Percentiles rank a stretch among this genome's conserved stretches.
Conservation (phyloP, 2,113 vertebrate species). For the Vulpes lagopus region DNA sequence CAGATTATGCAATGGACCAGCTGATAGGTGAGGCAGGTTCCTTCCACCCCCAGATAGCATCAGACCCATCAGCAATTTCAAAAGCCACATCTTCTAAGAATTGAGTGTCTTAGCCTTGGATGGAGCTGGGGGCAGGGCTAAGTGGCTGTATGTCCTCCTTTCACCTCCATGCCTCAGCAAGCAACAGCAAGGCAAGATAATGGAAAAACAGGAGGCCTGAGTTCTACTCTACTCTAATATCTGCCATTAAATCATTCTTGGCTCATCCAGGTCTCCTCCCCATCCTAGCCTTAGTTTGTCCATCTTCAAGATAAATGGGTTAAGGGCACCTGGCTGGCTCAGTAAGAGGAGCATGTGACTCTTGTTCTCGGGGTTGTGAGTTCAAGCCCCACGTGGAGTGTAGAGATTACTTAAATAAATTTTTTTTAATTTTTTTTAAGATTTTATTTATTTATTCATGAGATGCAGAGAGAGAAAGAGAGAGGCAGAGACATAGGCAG, state of each 20-base stretch:
- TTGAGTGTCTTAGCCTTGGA: background rate
- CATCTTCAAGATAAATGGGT: background rate
- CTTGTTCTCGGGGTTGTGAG: background rate
- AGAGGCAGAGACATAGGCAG: no score
- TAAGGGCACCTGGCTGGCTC: no score
- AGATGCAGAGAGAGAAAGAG: no score
- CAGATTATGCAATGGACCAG: background rate
- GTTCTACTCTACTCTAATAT: background rate
- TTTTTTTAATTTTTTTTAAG: no score
- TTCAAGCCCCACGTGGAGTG: background rate
- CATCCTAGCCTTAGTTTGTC: background rate
- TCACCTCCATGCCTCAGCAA: background rate
- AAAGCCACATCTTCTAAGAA: background rate
- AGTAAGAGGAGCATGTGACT: background rate
- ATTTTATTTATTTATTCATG: no score
- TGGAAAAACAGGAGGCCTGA: background rate
- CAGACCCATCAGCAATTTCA: slow-evolving; percentile 6
- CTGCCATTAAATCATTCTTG: background rate
- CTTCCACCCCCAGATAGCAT: background rate
- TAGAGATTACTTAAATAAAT: background rate
- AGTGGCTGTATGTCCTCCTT: background rate
- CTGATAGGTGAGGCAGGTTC: background rate
- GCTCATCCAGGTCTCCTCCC: background rate
- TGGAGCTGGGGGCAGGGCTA: background rate
- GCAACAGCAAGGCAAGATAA: background rate